Evolutionary conservation across 92 coral and sea anemone genomes (phyloP).

Genomic region (Parazoanthus darwini): DNA sequence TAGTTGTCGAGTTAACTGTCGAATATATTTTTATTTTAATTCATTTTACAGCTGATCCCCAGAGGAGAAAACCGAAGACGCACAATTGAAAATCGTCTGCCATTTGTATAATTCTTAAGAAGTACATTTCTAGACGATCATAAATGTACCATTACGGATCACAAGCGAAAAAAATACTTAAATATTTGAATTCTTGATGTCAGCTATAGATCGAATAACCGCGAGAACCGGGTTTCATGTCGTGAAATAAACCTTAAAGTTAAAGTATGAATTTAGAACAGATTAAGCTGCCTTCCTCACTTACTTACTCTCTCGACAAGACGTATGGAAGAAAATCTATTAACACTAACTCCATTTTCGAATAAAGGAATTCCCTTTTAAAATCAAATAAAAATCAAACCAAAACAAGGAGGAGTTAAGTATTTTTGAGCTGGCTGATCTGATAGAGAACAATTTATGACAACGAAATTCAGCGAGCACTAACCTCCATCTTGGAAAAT

Average conservation of each 20-base stretch:
- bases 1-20: not conserved
- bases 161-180: not conserved
- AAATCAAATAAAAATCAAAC: too few relatives aligned
- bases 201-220: not conserved
- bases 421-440: not conserved
- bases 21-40: too few relatives aligned
- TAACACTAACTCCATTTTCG: not conserved
- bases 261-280: too few relatives aligned
- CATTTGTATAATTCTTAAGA: not conserved
- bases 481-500: slow-evolving; percentile 43
- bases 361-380: not conserved
- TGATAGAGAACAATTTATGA: not conserved
- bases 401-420: not conserved
- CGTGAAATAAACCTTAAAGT: not conserved
- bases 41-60: not conserved
- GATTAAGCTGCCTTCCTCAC: not conserved
- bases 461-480: not conserved
- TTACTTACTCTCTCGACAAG: not conserved
- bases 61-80: not conserved
- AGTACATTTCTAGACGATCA: not conserved
- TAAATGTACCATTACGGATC: not conserved
- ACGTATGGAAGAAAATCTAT: not conserved
- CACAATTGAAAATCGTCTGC: not conserved
- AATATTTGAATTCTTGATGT: too few relatives aligned
- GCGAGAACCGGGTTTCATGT: not conserved